Percentiles rank a stretch among this genome's conserved stretches.
Conservation (phyloP, 2,113 vertebrate species). For the Chionomys nivalis region DNA sequence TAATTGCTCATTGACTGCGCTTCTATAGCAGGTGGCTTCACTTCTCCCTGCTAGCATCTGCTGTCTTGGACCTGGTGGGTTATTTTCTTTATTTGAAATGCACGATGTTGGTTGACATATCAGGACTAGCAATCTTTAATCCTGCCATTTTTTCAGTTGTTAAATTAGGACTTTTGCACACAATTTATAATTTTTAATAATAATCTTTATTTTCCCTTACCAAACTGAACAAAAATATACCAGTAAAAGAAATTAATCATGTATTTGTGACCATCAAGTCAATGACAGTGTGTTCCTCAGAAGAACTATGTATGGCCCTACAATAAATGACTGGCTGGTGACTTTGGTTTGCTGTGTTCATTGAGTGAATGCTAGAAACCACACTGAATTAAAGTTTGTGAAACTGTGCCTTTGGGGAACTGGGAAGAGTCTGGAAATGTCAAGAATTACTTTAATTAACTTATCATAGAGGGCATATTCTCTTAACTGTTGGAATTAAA, state of each 20-base stretch:
- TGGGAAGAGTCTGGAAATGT: constrained; percentile 18
- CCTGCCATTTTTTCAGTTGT: constrained; percentile 42
- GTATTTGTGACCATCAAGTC: constrained; percentile 30
- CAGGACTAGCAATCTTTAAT: constrained; percentile 13
- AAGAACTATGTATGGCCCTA: constrained; percentile 11
- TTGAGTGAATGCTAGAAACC: constrained; percentile 46
- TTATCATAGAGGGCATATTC: neutral
- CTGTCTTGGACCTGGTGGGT: neutral
- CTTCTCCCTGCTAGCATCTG: neutral
- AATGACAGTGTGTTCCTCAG: constrained; percentile 35
- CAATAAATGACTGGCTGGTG: constrained; percentile 69
- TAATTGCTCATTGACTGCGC: constrained; percentile 45
- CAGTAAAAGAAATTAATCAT: constrained; percentile 26
- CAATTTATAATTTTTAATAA: constrained; percentile 49
- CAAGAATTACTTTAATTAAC: constrained; percentile 45
- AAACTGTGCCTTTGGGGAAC: neutral
- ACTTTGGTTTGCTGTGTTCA: constrained; percentile 58
- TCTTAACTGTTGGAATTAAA: constrained; percentile 29
- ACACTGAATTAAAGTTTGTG: constrained; percentile 2
- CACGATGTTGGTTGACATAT: neutral
- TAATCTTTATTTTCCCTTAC: constrained; percentile 53
- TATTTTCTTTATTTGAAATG: constrained; percentile 39
- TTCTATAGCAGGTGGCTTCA: constrained; percentile 41
- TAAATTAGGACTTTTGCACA: constrained; percentile 55
- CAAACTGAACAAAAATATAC: constrained; percentile 47